Percentiles rank a stretch among this genome's conserved stretches.
These are phyloP conservation scores for Chinchilla lanigera DNA, from an alignment of 2,113 vertebrate species.

Conservation along the genomic window DNA sequence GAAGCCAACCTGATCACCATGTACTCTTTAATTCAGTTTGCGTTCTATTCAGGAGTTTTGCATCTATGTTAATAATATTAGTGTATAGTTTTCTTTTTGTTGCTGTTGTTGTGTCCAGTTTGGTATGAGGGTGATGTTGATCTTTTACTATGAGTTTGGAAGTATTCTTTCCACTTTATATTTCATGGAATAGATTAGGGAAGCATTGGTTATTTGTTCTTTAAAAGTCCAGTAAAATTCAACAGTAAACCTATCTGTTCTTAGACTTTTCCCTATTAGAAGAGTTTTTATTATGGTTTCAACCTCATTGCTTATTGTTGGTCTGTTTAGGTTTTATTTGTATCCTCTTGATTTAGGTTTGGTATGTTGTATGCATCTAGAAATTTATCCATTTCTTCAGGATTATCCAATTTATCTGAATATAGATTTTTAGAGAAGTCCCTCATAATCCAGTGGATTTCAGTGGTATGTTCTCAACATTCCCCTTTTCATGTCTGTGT, in stretches of 20 bases:
- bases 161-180: background rate
- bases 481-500: background rate
- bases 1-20: background rate
- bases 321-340: background rate
- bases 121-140: background rate
- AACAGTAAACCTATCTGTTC: background rate
- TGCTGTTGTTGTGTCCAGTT: background rate
- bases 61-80: background rate
- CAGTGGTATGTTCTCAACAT: background rate
- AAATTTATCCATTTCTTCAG: too few species aligned
- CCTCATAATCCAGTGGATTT: background rate
- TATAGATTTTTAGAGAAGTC: background rate
- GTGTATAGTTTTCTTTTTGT: too few species aligned
- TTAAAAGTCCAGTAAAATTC: background rate
- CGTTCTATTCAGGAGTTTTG: background rate
- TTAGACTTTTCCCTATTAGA: background rate
- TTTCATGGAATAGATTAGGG: background rate
- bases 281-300: background rate
- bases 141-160: background rate
- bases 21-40: background rate
- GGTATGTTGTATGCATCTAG: too few species aligned
- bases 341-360: background rate
- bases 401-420: background rate
- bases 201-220: background rate
- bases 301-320: background rate